Evolutionary conservation across 2,797 vertebrate species (phyloP).

Genomic region (Artibeus jamaicensis): DNA sequence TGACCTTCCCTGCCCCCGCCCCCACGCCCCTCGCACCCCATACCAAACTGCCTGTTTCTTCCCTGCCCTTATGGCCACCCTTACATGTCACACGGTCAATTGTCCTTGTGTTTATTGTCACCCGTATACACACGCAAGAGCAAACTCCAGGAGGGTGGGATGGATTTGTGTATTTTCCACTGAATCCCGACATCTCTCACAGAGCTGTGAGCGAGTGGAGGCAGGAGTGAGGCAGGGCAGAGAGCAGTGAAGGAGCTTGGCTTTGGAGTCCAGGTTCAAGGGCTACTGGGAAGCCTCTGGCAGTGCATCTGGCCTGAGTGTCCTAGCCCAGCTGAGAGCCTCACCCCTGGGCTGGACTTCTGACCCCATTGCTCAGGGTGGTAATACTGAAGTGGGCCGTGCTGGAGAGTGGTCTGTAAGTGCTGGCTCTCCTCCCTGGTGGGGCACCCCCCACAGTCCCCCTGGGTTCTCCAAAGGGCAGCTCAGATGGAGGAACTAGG

Average conservation of each 20-base stretch:
- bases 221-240: background rate
- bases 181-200: too few relatives aligned
- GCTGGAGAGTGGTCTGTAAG: background rate
- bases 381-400: accelerated
- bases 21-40: too few relatives aligned
- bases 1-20: background rate
- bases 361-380: background rate
- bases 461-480: background rate
- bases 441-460: background rate
- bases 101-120: accelerated
- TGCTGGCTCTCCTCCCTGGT: background rate
- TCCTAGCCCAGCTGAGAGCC: background rate
- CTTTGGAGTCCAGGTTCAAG: background rate
- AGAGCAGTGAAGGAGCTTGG: background rate
- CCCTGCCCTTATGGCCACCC: background rate
- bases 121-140: accelerated
- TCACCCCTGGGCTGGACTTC: accelerated
- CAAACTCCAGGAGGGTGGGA: background rate
- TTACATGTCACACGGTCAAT: accelerated
- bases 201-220: background rate
- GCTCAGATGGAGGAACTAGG: background rate
- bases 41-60: background rate
- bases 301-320: accelerated
- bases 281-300: background rate
- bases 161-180: background rate